Base-by-base conservation (phyloP, 2,888 invertebrate genomes). In the Phengaris alcon region DNA sequence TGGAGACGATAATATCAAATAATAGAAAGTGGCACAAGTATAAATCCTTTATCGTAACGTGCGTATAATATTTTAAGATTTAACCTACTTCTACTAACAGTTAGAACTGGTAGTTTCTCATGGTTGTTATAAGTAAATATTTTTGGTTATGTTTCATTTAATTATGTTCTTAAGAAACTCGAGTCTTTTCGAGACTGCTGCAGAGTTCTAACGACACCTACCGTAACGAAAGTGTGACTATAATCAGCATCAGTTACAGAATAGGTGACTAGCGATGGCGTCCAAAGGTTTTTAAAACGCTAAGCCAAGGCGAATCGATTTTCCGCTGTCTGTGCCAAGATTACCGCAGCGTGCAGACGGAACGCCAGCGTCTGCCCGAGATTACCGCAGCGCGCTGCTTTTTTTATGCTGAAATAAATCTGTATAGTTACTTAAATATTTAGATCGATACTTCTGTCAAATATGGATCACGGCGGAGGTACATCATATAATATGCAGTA, bases 311-410 rank as follows among this genome's bases (percentile, higher is more conserved):
- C 69, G 69, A 69, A 69, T 69, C 69, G 69, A 69, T 69, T 69
- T 69, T 69, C 69, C 69, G 69, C n/a, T 69, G 69, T 69, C 69
- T 69, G 48, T 69, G 69, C 69, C 69, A 69, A 69, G 69, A 48
- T 69, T 69, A 48, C 69, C 69, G 69, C 69, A 69, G 69, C 15
- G 48, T 15, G 48, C 48, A 48, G 46, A 48, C 46, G 48, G 9
- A 6, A 35, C 64, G 35, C 64, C 35, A 22, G 64, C 48, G 7
- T 6, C 48, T 6, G 2, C 46, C 46, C 64, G n/a, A n/a, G n/a
- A n/a, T n/a, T n/a, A n/a, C n/a, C n/a, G n/a, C n/a, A n/a, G n/a
- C n/a, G n/a, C n/a, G n/a, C n/a, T n/a, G n/a, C n/a, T n/a, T n/a
- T n/a, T n/a, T n/a, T n/a, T n/a, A n/a, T n/a, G n/a, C n/a, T n/a